Base-by-base conservation (phyloP, 2,113 vertebrate species). In the Chionis minor region DNA sequence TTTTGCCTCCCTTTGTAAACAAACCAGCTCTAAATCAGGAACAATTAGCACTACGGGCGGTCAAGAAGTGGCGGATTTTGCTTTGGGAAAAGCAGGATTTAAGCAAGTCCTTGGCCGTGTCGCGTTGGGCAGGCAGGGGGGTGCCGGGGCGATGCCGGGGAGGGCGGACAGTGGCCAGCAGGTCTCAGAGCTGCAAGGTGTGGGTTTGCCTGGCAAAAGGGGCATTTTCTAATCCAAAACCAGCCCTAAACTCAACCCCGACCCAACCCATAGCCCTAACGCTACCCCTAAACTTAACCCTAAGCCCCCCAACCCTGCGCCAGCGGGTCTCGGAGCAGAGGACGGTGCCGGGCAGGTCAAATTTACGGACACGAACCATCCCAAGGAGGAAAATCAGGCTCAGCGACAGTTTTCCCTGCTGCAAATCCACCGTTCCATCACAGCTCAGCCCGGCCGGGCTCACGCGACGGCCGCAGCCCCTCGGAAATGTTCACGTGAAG, bases 51-150 rank as follows among this genome's bases (percentile, higher is more conserved):
- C 3, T 5, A 24, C 1, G 9, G 56, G 21, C 26, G 56, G 56
- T 14, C 19, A 14, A 11, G 42, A 44, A 56, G 42, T 0, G 33
- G 42, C 51, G 19, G 51, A 30, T 45, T 51, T 28, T 42, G 2
- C 78, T 3, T 5, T 5, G 62, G 85, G 72, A 82, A 52, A 58
- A 65, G 32, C 7, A 1, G 14, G 52, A 40, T n/a, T 4, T 22
- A 24, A 20, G 1, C 5, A 8, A 30, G 20, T 3, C 12, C 44
- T 24, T 0, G 16, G 40, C 38, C 3, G 4, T 1, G 8, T 8
- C 10, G 87, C 1, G 8, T 20, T 70, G 22, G 23, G 49, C 12
- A 10, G 12, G 23, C 49, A 24, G 49, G 22, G 22, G 20, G 47
- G 58, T 11, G 84, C 51, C 7, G 18, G 44, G 42, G 42, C 47